Evolutionary conservation across 2,113 vertebrate species (phyloP).

Genomic region (Maccullochella peelii): DNA sequence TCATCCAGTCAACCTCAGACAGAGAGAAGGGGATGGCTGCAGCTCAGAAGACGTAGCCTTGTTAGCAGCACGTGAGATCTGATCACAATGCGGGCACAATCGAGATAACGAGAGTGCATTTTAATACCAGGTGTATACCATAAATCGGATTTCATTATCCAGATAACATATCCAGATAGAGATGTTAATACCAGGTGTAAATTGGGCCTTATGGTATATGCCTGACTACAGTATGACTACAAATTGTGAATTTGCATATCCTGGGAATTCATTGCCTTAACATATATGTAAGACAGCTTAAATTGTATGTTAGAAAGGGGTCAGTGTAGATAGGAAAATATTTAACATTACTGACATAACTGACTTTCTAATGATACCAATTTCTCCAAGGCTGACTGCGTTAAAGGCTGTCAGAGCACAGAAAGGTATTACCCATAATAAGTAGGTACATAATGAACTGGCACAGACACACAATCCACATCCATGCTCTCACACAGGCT

Average conservation of each 20-base stretch:
- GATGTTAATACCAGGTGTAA: neutral
- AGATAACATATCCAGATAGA: neutral
- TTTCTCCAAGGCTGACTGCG: conserved; percentile 30
- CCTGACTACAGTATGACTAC: neutral
- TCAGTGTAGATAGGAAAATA: neutral
- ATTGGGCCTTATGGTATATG: neutral
- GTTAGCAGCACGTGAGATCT: neutral
- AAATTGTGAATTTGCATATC: conserved; percentile 21
- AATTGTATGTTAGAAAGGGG: neutral
- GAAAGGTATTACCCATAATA: conserved; percentile 26
- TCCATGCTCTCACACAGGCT: conserved; percentile 20
- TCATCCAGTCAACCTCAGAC: conserved; percentile 2
- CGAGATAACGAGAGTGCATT: neutral
- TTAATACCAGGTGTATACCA: neutral
- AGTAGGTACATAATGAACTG: conserved; percentile 49
- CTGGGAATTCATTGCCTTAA: neutral
- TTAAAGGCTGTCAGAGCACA: conserved; percentile 30
- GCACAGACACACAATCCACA: conserved; percentile 27
- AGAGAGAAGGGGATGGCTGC: neutral
- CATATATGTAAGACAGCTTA: neutral
- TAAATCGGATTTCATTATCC: neutral
- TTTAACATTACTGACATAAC: conserved; percentile 11
- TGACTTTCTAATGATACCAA: conserved; percentile 31
- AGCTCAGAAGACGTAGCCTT: neutral
- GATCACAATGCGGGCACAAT: neutral